Base-by-base conservation (phyloP, 2,888 invertebrate genomes). In the Mylabris sibirica region DNA sequence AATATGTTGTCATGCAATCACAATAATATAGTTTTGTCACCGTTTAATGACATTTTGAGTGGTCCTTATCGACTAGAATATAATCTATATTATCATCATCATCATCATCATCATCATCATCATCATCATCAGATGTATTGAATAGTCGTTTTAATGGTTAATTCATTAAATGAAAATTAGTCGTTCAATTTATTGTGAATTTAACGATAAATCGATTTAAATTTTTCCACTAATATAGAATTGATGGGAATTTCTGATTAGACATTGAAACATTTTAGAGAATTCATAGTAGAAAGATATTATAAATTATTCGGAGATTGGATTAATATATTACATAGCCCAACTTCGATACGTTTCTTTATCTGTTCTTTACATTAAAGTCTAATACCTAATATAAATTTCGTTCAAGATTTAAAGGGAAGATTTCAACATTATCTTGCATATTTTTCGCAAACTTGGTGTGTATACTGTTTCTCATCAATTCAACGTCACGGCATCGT, bases 331-430 rank as follows among this genome's bases (percentile, higher is more conserved):
- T 69, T 44, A 60, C 65, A 66, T 73, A 62, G 71, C 59, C 70
- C 69, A 64, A 66, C 71, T 69, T 71, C 63, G 64, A 66, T 64
- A 66, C 44, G 38, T 35, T 57, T n/a, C 49, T 59, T 63, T 65
- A 67, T 70, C 67, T 70, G 67, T 67, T 44, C n/a, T 67, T 67
- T 60, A 67, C 65, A 70, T 70, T 66, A 66, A 64, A 72, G 64
- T 66, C 63, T 72, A 72, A 72, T 72, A 66, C 68, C 69, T 68
- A 67, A 72, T 72, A 70, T 72, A 70, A 72, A 72, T 72, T 70
- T 70, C 60, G 60, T 35, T 20, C 60, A 38, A 68, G 70, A 72
- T 72, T 66, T 72, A 67, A 69, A 66, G 64, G 41, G 66, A 72
- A 67, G 60, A 57, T 64, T 41, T 70, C 69, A 60, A 38, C 72